Conservation (phyloP, 1,140 invertebrate species). For the Olivierus martensii region DNA sequence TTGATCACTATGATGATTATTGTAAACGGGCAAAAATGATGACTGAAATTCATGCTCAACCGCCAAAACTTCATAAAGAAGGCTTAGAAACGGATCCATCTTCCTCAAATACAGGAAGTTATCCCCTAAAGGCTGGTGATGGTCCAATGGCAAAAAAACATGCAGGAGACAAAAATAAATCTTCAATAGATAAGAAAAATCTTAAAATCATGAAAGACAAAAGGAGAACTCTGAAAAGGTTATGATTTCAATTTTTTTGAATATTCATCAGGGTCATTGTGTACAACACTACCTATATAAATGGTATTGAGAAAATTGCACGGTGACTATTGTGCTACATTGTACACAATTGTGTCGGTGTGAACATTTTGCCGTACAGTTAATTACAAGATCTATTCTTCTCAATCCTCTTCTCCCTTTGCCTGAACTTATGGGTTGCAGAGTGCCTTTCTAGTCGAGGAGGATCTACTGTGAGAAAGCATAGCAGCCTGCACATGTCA, state of each 20-base stretch:
- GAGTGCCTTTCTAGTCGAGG: too few species aligned
- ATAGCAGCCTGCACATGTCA: too few species aligned
- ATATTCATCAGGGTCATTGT: background rate
- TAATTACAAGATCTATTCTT: too few species aligned
- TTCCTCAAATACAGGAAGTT: conserved; percentile 28
- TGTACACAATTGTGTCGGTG: too few species aligned
- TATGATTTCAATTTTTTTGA: conserved; percentile 41
- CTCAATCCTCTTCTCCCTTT: too few species aligned
- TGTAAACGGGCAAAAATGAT: conserved; percentile 79
- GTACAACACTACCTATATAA: too few species aligned
- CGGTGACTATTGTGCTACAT: too few species aligned
- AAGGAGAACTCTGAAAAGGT: conserved; percentile 70
- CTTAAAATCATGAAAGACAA: conserved; percentile 69
- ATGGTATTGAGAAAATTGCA: too few species aligned
- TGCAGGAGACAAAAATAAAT: conserved; percentile 55
- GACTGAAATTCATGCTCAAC: conserved; percentile 81
- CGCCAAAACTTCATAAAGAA: conserved; percentile 28
- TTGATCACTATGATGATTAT: conserved; percentile 86
- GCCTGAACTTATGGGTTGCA: too few species aligned
- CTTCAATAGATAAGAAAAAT: conserved; percentile 48
- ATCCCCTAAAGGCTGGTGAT: conserved; percentile 33
- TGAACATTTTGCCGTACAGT: too few species aligned
- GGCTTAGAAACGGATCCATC: conserved; percentile 4
- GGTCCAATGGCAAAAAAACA: conserved; percentile 70
- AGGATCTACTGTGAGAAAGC: too few species aligned